Conservation (phyloP, 2,113 vertebrate species). For the Dolichallabes microphthalmus region DNA sequence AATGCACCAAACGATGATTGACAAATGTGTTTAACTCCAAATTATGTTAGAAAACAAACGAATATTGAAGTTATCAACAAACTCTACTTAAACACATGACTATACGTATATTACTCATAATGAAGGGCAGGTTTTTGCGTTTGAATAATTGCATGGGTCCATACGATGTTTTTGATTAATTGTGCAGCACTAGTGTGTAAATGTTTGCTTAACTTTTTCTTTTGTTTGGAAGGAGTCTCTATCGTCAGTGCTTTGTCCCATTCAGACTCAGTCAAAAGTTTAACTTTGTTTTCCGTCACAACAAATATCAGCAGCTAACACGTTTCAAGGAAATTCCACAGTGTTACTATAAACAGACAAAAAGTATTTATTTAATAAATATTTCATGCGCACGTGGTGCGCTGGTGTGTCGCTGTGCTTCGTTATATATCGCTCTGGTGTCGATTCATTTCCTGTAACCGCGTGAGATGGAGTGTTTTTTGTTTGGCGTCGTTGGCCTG, state of each 20-base stretch:
- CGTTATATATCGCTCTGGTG: neutral
- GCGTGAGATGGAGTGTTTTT: neutral
- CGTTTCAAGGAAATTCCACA: neutral
- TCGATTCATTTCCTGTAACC: neutral
- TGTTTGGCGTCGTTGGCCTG: neutral
- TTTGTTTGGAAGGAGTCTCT: neutral
- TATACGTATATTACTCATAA: too few species aligned
- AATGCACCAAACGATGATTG: too few species aligned
- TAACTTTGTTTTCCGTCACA: neutral
- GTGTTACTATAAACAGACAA: neutral
- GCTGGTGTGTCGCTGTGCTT: neutral
- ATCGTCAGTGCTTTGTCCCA: neutral
- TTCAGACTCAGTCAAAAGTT: neutral
- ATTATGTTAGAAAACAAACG: too few species aligned
- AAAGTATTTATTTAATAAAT: neutral
- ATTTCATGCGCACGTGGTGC: neutral
- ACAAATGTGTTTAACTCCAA: too few species aligned
- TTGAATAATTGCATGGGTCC: too few species aligned
- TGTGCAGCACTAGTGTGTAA: too few species aligned
- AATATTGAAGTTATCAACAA: too few species aligned
- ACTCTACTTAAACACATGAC: too few species aligned
- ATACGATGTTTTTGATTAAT: too few species aligned
- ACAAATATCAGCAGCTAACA: neutral
- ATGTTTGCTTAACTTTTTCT: neutral
- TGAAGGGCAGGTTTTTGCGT: too few species aligned